Percentiles rank a stretch among this genome's conserved stretches.
Evolutionary conservation across 2,888 invertebrate species (phyloP).

Genomic region (Himalopsyche tibetana): DNA sequence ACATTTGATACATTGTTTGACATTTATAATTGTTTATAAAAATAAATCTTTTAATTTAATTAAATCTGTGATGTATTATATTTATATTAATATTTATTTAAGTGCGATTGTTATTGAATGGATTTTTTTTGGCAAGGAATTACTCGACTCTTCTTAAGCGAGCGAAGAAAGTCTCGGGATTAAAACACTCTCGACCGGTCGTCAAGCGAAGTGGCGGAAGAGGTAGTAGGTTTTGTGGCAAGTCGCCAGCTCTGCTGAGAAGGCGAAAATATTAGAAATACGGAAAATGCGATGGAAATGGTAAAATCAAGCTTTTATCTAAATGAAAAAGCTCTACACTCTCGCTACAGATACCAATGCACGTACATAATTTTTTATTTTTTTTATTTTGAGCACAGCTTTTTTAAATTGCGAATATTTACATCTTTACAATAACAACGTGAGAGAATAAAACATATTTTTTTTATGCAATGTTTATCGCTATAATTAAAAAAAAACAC

Average conservation of each 20-base stretch:
- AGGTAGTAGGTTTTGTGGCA: constrained; percentile 28
- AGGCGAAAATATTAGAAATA: constrained; percentile 45
- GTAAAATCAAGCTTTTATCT: constrained; percentile 47
- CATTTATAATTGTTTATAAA: too few relatives aligned
- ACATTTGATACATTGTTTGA: too few relatives aligned
- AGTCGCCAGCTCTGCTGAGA: constrained; percentile 17
- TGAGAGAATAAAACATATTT: too few relatives aligned
- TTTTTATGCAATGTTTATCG: too few relatives aligned
- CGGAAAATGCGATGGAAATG: constrained; percentile 19
- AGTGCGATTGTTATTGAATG: not conserved
- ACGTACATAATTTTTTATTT: not conserved
- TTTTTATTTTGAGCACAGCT: not conserved
- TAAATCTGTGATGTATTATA: too few relatives aligned
- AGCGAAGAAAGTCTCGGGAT: not conserved
- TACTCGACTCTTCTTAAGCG: not conserved
- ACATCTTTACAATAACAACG: not conserved
- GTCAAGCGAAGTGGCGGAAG: constrained; percentile 15
- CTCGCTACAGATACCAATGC: not conserved
- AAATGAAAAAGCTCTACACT: constrained; percentile 44
- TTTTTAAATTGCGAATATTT: not conserved
- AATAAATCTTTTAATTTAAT: too few relatives aligned
- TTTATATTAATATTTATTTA: not conserved
- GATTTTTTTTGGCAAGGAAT: not conserved
- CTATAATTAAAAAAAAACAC: too few relatives aligned
- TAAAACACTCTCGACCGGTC: constrained; percentile 8